Base-by-base conservation (phyloP, 2,888 invertebrate genomes). In the Malthinus seriepunctatus region DNA sequence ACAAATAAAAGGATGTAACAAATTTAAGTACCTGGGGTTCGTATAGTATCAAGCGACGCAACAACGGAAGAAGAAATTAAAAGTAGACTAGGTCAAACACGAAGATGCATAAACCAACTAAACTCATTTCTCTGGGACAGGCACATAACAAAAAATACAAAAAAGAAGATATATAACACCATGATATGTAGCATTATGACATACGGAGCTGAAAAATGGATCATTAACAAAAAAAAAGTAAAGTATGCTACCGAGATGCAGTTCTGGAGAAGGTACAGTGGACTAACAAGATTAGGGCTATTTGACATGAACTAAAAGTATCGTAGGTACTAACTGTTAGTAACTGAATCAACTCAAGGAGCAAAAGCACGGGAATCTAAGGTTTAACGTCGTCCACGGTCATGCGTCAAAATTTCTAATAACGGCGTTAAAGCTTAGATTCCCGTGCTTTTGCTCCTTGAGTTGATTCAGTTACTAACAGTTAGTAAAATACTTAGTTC, bases 191-290 rank as follows among this genome's bases (percentile, higher is more conserved):
- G 47, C 11, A 49, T 35, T 2, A 47, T 47, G 47, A 34, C 34
- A 8, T 47, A 37, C 37, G 33, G 33, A 33, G 23, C 48, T 3
- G 33, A 48, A 11, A 32, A 33, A 1, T 48, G n/a, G 35, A 34
- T 34, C 2, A 34, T 48, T 2, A 48, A 32, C 3, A 48, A 12
- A n/a, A 48, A 8, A 35, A 48, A 35, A 3, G 6, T 2, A n/a
- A 46, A 34, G 2, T 32, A 33, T 8, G 48, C 35, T n/a, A 48
- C 35, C 10, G 35, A 48, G 32, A 48, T 48, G 33, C 33, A 48
- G 33, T 48, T 5, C 33, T 48, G 48, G 23, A 9, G 12, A 23
- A 23, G 45, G 3, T 45, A 14, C 45, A 6, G 45, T 23, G 11
- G 14, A 14, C 8, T 15, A 11, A 45, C 12, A 31, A 48, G 10